Percentiles rank a stretch among this genome's conserved stretches.
Conservation (phyloP, 1,140 invertebrate species). For the Leptinotarsa defecta region DNA sequence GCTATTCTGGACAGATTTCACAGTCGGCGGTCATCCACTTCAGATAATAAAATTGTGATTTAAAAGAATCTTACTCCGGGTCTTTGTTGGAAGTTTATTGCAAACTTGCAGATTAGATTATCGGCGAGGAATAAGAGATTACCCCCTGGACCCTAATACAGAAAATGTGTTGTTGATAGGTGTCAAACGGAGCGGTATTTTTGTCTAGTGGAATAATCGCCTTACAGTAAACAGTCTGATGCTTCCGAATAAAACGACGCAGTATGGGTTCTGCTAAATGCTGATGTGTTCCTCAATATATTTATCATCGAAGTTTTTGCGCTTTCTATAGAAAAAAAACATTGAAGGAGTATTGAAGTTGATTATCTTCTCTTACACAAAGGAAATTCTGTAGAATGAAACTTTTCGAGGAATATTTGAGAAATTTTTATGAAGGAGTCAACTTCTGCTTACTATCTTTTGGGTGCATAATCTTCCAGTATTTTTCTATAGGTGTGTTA, state of each 20-base stretch:
- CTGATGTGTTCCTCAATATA: not conserved
- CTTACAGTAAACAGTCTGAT: not conserved
- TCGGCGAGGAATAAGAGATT: not conserved
- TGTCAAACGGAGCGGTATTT: not conserved
- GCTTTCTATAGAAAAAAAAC: too few relatives aligned
- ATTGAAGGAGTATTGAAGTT: too few relatives aligned
- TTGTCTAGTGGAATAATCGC: not conserved
- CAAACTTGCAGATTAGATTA: constrained; percentile 20
- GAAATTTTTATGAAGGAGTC: too few relatives aligned
- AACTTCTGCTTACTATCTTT: too few relatives aligned
- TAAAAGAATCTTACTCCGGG: not conserved
- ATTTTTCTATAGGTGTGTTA: too few relatives aligned
- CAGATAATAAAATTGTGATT: constrained; percentile 30
- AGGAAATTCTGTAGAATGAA: too few relatives aligned
- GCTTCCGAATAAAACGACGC: not conserved
- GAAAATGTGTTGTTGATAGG: not conserved
- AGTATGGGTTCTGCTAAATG: not conserved
- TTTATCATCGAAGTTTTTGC: too few relatives aligned
- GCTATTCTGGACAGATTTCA: constrained; percentile 34
- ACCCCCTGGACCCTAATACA: not conserved
- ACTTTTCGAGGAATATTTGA: too few relatives aligned
- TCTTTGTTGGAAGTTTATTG: constrained; percentile 12
- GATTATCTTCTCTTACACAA: too few relatives aligned
- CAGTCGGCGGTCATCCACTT: constrained; percentile 21
- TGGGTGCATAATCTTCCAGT: too few relatives aligned